phyloP scores from a whole-genome alignment of 2,888 invertebrate species.

The Drosophila algonquin region DNA sequence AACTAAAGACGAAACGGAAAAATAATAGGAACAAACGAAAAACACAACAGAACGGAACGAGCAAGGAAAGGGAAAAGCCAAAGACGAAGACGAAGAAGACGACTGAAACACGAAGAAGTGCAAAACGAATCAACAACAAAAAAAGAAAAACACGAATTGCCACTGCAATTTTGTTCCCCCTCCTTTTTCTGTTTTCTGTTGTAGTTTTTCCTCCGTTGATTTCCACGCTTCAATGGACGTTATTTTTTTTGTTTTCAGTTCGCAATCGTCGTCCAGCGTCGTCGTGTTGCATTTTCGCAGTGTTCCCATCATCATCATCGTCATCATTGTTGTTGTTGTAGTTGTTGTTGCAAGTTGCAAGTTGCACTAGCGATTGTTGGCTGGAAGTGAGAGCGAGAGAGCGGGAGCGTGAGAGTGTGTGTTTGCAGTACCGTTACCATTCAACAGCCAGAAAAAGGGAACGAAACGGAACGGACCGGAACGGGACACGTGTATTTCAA shows the following conservation, averaged over 20 bases:
- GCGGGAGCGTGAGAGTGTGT: constrained; percentile 1
- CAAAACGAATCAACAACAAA: too few relatives aligned
- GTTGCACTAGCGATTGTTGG: constrained; percentile 19
- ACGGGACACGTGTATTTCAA: background rate
- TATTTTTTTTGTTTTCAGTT: constrained; percentile 57
- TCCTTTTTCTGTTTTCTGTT: constrained; percentile 12
- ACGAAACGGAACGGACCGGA: background rate
- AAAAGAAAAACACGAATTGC: background rate
- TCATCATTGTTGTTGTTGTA: constrained; percentile 43
- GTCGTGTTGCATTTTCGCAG: constrained; percentile 32
- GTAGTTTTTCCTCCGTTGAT: constrained; percentile 68
- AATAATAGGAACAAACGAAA: background rate
- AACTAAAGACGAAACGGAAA: background rate
- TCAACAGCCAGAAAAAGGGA: background rate
- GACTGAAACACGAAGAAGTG: background rate
- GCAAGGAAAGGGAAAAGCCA: background rate
- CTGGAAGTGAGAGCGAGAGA: constrained; percentile 14
- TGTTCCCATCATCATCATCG: constrained; percentile 46
- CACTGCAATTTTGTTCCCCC: background rate
- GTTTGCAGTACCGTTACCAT: background rate
- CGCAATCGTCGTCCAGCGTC: constrained; percentile 47
- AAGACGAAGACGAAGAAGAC: background rate
- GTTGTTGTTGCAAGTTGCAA: constrained; percentile 32
- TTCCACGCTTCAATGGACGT: constrained; percentile 81
- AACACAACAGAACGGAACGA: background rate